Base-by-base conservation (phyloP, 2,113 vertebrate species). In the Centropristis striata region DNA sequence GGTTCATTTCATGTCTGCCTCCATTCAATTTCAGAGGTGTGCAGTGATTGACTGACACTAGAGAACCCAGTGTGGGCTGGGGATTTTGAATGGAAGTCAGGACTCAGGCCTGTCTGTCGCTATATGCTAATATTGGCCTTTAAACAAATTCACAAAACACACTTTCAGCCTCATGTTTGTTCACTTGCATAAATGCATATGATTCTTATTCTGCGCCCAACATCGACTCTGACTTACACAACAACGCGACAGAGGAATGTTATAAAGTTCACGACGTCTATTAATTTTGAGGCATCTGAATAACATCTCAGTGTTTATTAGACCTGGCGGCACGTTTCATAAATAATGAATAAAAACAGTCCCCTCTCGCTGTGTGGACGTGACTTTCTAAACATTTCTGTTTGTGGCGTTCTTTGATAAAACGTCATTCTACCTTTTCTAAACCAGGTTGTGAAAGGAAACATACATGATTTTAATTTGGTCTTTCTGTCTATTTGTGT, bases 101-200 rank as follows among this genome's bases (percentile, higher is more conserved):
- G 87, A 81, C 84, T 87, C 76, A 67, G 25, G 83, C 55, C 85
- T 85, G 88, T 70, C 88, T 88, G 90, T 93, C 76, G 88, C 83
- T 83, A 10, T 93, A 95, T 94, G 94, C 92, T 94, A 95, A 95
- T 95, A 64, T 83, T 95, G 93, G 92, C 94, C 94, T 95, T 95
- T 95, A 92, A 88, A 86, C 87, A 85, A 90, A 93, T 92, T 87
- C 93, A 89, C 87, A 86, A 90, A 93, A 95, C 92, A 88, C 87
- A 86, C 90, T 92, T 90, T 88, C 81, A 60, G 78, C 78, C 74
- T 74, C 70, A 69, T 88, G 90, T 92, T 91, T 92, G 84, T 80
- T 87, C 88, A 90, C 93, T 94, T 93, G 93, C 92, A 95, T 95
- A 94, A 95, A 95, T 95, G 93, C 94, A 95, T 93, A 94, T 92